These are phyloP conservation scores for Noturus placidus DNA, from an alignment of 2,113 vertebrate species.

Conservation along the genomic window DNA sequence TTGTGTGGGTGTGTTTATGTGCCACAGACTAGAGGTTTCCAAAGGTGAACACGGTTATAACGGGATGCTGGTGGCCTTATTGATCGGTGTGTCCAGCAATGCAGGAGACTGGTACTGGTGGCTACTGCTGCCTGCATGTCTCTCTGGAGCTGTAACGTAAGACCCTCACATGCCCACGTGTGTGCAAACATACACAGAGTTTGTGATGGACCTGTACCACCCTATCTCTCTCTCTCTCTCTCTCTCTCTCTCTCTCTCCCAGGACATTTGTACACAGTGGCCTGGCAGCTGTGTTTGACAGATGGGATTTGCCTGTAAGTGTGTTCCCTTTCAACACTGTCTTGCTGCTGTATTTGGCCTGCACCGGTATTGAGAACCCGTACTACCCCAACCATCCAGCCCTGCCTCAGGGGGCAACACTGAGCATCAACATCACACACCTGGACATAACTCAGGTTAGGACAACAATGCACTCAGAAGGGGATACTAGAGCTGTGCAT, in stretches of 20 bases:
- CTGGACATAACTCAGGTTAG: conserved; percentile 62
- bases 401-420: conserved; percentile 47
- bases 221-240: neutral
- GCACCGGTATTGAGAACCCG: conserved; percentile 64
- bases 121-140: conserved; percentile 67
- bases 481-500: neutral
- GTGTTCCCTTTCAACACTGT: conserved; percentile 75
- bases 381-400: conserved; percentile 65
- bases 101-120: conserved; percentile 76
- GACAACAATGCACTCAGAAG: neutral
- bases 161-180: conserved; percentile 7
- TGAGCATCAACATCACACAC: conserved; percentile 59
- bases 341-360: conserved; percentile 70
- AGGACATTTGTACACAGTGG: conserved; percentile 71
- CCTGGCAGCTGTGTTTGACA: conserved; percentile 61
- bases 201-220: neutral
- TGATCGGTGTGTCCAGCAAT: conserved; percentile 71
- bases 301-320: conserved; percentile 68
- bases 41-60: conserved; percentile 71
- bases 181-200: neutral
- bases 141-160: conserved; percentile 68
- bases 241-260: conserved; percentile 10
- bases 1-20: conserved; percentile 36
- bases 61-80: conserved; percentile 72
- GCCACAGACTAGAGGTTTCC: conserved; percentile 62